These are phyloP conservation scores for Lissonota sp. DNA, from an alignment of 2,888 invertebrate genomes.

Conservation along the genomic window DNA sequence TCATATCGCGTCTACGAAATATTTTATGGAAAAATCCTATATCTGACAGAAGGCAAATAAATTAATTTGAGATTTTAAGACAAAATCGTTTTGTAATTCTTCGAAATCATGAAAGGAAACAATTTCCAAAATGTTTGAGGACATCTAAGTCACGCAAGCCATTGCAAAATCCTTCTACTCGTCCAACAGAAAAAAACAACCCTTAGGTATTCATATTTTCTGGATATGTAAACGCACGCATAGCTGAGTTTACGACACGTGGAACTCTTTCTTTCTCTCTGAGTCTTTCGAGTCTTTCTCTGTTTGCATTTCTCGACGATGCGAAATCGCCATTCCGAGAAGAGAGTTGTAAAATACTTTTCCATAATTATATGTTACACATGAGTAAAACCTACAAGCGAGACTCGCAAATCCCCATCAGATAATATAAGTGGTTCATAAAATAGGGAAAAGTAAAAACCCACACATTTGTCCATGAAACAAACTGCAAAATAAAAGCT, in stretches of 20 bases:
- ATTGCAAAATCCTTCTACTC: constrained; percentile 21
- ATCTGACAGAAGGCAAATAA: too few species aligned
- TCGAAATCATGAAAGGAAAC: constrained; percentile 70
- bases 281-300: neutral
- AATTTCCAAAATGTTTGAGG: constrained; percentile 70
- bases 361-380: constrained; percentile 47
- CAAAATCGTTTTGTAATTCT: constrained; percentile 63
- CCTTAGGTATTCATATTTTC: constrained; percentile 17
- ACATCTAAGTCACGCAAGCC: constrained; percentile 71
- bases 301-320: constrained; percentile 17
- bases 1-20: too few species aligned
- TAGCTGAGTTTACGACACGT: constrained; percentile 47
- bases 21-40: too few species aligned
- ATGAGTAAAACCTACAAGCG: constrained; percentile 28
- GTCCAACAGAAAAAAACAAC: constrained; percentile 7
- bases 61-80: neutral
- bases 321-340: constrained; percentile 42
- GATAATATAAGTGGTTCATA: constrained; percentile 22
- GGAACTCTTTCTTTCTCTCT: neutral
- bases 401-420: constrained; percentile 33
- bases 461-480: neutral
- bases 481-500: too few species aligned
- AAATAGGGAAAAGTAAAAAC: constrained; percentile 9
- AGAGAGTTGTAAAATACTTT: constrained; percentile 52
- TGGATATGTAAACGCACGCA: constrained; percentile 38